Evolutionary conservation across 1,140 invertebrate species (phyloP).

Genomic region (Drosophila pseudoobscura): DNA sequence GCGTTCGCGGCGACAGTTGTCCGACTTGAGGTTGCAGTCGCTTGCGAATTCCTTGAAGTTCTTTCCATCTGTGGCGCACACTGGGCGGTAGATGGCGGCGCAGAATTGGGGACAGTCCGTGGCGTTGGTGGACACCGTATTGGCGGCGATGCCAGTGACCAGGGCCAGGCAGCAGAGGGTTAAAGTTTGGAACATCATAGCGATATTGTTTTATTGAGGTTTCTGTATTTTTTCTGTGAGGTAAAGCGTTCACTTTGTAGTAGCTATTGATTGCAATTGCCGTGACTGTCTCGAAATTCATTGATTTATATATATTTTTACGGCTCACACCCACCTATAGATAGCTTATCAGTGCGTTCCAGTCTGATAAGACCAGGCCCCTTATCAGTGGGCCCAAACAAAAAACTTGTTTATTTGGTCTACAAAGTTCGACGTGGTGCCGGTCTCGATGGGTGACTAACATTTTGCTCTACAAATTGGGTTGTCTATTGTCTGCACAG

Average conservation of each 20-base stretch:
- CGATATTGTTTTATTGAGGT: constrained; percentile 9
- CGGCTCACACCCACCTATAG: constrained; percentile 29
- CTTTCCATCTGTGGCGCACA: constrained; percentile 67
- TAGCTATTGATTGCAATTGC: constrained; percentile 69
- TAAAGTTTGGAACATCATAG: constrained; percentile 49
- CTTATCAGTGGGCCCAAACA: constrained; percentile 42
- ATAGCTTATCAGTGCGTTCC: constrained; percentile 40
- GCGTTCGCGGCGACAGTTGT: constrained; percentile 68
- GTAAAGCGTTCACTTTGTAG: constrained; percentile 50
- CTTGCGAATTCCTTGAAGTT: constrained; percentile 72
- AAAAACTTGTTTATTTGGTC: constrained; percentile 51
- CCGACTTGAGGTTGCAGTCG: constrained; percentile 56
- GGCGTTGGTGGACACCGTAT: constrained; percentile 59
- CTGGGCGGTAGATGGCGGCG: constrained; percentile 58
- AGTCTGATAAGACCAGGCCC: constrained; percentile 34
- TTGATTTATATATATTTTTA: constrained; percentile 72
- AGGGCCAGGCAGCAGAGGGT: constrained; percentile 48
- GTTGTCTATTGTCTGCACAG: constrained; percentile 8
- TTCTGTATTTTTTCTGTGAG: constrained; percentile 9
- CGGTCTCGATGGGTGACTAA: constrained; percentile 41
- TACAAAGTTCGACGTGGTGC: constrained; percentile 42
- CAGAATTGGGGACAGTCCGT: constrained; percentile 67
- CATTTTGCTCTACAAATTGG: constrained; percentile 30
- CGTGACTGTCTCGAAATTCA: constrained; percentile 58
- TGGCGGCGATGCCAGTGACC: constrained; percentile 51